phyloP scores from a whole-genome alignment of 2,888 invertebrate species.

The Rutpela maculata region DNA sequence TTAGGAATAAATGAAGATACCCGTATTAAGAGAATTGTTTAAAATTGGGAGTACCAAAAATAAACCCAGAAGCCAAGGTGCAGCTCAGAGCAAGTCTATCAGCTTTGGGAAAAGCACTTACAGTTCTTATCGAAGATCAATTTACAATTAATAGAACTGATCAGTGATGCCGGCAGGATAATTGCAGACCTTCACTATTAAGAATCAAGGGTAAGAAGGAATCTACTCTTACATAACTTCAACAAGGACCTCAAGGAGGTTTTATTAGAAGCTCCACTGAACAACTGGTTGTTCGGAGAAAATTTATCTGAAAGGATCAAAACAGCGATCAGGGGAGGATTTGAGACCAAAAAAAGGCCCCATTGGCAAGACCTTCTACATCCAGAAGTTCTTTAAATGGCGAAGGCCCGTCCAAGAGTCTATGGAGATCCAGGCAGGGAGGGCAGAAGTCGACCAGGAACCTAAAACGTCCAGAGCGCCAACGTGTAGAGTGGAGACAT shows the following conservation, averaged over 20 bases:
- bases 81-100: neutral
- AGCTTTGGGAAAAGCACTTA: too few relatives aligned
- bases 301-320: conserved; percentile 12
- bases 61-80: neutral
- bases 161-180: neutral
- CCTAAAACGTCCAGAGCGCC: neutral
- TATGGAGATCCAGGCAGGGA: neutral
- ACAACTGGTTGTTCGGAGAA: conserved; percentile 14
- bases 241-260: too few relatives aligned
- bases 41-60: neutral
- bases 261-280: neutral
- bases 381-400: too few relatives aligned
- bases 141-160: neutral
- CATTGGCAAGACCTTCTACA: too few relatives aligned
- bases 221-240: neutral
- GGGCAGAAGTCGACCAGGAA: neutral
- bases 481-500: neutral
- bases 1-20: neutral
- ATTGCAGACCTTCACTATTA: neutral
- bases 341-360: too few relatives aligned
- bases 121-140: neutral
- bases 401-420: conserved; percentile 4
- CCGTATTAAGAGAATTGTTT: neutral
- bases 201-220: neutral
- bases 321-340: too few relatives aligned